phyloP scores from a whole-genome alignment of 2,888 invertebrate genomes.

The Limnephilus marmoratus region DNA sequence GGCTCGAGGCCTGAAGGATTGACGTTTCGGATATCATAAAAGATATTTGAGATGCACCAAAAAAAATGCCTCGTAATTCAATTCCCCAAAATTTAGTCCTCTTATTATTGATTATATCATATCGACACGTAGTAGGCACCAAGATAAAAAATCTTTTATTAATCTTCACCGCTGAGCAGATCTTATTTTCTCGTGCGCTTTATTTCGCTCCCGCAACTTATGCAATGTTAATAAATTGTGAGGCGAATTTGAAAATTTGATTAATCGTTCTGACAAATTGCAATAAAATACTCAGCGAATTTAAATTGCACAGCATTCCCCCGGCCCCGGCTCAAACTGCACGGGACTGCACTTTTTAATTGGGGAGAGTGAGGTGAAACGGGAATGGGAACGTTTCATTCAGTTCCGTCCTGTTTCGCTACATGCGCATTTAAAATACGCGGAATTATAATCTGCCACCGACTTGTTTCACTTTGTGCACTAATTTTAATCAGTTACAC shows the following conservation, averaged over 20 bases:
- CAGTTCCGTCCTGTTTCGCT: conserved; percentile 31
- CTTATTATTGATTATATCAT: too few species aligned
- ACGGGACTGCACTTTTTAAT: conserved; percentile 48
- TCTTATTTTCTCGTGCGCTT: not conserved
- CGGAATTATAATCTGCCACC: conserved; percentile 34
- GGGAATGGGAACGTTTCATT: conserved; percentile 30
- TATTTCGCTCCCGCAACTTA: not conserved
- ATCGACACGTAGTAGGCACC: too few species aligned
- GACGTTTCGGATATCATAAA: too few species aligned
- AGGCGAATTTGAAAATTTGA: conserved; percentile 24
- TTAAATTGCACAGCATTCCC: conserved; percentile 40
- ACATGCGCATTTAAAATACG: conserved; percentile 37
- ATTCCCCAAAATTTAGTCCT: too few species aligned
- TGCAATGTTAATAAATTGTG: not conserved
- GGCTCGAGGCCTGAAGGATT: too few species aligned
- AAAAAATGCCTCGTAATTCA: too few species aligned
- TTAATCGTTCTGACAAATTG: conserved; percentile 30
- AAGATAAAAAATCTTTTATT: too few species aligned
- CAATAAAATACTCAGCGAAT: conserved; percentile 47
- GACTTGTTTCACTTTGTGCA: conserved; percentile 41
- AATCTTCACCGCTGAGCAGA: too few species aligned
- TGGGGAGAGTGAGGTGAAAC: conserved; percentile 47
- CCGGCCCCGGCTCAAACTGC: conserved; percentile 6
- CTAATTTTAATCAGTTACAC: conserved; percentile 3
- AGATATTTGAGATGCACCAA: too few species aligned